Base-by-base conservation (phyloP, 2,888 invertebrate species). In the Brachyopa scutellaris region DNA sequence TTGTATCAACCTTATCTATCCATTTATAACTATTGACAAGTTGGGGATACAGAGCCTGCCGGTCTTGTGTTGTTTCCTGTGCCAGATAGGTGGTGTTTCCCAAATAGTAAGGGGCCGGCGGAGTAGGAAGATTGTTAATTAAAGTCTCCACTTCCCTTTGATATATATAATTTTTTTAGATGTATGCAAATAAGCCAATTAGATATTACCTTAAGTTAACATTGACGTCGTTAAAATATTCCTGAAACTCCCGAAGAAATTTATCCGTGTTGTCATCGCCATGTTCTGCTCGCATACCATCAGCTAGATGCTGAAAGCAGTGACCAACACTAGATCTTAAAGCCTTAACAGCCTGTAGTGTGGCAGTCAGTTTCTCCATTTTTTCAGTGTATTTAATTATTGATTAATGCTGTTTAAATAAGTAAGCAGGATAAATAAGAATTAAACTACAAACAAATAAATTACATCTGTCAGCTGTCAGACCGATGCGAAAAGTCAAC, bases 21-120 rank as follows among this genome's bases (percentile, higher is more conserved):
- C 97, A 97, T 90, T 97, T 97, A 88, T 97, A 97, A 87, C 96
- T 95, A 88, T 96, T 96, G 0, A 97, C 95, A 26, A 97, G 90
- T 85, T 97, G 96, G 0, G 95, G 93, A 89, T 98, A 98, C 8
- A 97, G 90, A 3, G 96, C 95, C 88, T 97, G 96, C 42, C 97
- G 93, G 86, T 98, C 98, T 88, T 95, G 95, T 0, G 96, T 95
- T 0, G 97, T 97, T 91, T 99, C 98, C 90, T 98, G 97, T 80
- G 95, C 96, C 31, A 98, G 92, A 87, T 93, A 95, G 3, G 95
- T 94, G 0, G 97, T 96, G 88, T 97, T 98, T 0, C 96, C 97
- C 72, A 97, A 91, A 87, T 93, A 95, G 87, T 97, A 95, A 0
- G 96, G 94, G 2, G 95, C 95, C n/a, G 95, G 94, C 0, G 96